Conservation (phyloP, 2,888 invertebrate genomes). For the Cryptophagus acutangulus region DNA sequence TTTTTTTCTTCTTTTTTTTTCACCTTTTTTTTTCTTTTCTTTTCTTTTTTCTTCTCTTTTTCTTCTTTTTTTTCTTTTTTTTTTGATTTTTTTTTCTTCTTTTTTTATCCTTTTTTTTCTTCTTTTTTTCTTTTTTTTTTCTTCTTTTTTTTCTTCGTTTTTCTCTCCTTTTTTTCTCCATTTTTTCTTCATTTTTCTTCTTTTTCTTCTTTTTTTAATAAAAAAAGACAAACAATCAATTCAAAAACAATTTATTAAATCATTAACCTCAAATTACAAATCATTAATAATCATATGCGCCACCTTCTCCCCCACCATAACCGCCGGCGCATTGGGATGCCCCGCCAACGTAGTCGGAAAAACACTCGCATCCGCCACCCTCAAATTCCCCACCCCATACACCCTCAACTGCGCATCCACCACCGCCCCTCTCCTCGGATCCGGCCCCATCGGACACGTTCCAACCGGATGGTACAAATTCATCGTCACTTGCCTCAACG, state of each 20-base stretch:
- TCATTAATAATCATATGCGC: slow-evolving; percentile 57
- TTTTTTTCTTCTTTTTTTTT: no score
- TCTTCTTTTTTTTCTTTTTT: no score
- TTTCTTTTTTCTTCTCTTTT: no score
- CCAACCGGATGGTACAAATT: slow-evolving; percentile 22
- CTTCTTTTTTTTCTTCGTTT: no score
- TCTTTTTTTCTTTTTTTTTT: no score
- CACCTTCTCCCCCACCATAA: slow-evolving; percentile 65
- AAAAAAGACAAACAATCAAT: neutral
- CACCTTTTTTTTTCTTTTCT: no score
- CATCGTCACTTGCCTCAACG: slow-evolving; percentile 18
- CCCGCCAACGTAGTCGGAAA: slow-evolving; percentile 58
- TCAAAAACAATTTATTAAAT: neutral
- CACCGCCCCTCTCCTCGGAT: slow-evolving; percentile 24
- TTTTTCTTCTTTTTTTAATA: no score
- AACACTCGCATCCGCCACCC: slow-evolving; percentile 62
- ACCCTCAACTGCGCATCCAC: slow-evolving; percentile 58
- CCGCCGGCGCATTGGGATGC: slow-evolving; percentile 62
- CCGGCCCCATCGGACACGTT: slow-evolving; percentile 26
- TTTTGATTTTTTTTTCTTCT: no score
- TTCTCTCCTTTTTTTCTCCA: no score
- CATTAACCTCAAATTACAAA: neutral
- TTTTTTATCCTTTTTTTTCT: no score
- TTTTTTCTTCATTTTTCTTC: no score
- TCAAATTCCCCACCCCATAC: slow-evolving; percentile 52